Evolutionary conservation across 2,888 invertebrate genomes (phyloP).

Genomic region (Strigamia maritima): DNA sequence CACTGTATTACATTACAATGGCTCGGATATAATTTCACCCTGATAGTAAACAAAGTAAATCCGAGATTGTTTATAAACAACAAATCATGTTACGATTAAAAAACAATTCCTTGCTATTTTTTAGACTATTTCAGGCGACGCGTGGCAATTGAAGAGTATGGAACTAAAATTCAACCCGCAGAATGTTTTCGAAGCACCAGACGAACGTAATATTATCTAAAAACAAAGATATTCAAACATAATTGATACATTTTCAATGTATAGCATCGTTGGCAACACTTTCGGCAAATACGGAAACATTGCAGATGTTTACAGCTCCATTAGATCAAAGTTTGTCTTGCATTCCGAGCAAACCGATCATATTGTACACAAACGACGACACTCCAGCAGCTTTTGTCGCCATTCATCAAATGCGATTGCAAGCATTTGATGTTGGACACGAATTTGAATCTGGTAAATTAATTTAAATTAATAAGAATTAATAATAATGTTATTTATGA

Average conservation of each 20-base stretch:
- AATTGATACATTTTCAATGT: background rate
- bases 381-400: conserved; percentile 61
- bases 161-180: conserved; percentile 9
- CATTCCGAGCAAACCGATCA: conserved; percentile 63
- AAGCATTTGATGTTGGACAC: conserved; percentile 84
- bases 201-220: background rate
- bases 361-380: conserved; percentile 55
- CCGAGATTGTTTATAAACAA: background rate
- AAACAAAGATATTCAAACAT: background rate
- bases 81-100: background rate
- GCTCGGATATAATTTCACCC: background rate
- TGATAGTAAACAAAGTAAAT: background rate
- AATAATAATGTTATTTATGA: background rate
- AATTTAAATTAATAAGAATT: background rate
- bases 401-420: conserved; percentile 69
- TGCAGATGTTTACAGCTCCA: background rate
- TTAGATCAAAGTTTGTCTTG: conserved; percentile 76
- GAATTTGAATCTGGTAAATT: conserved; percentile 61
- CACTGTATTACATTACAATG: background rate
- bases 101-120: background rate
- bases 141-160: background rate
- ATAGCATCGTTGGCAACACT: background rate
- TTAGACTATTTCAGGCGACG: background rate
- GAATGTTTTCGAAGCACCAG: background rate
- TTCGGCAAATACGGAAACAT: background rate